phyloP scores from a whole-genome alignment of 2,888 invertebrate species.

The Adela reaumurella region DNA sequence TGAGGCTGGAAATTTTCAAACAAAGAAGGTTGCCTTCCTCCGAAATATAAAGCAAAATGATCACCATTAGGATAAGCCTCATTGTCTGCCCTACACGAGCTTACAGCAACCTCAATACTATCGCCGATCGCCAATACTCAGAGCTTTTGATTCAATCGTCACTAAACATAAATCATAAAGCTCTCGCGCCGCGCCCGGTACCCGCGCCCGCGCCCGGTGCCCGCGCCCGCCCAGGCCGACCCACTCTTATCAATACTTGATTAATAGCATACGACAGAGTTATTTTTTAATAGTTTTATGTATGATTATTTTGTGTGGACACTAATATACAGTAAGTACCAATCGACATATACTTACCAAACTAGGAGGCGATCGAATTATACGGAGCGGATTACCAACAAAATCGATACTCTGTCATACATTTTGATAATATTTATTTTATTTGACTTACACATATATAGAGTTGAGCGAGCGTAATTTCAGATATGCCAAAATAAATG shows the following conservation, averaged over 20 bases:
- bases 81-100: neutral
- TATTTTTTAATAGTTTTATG: slow-evolving; percentile 34
- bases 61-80: neutral
- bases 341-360: too few species aligned
- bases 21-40: too few species aligned
- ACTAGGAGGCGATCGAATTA: too few species aligned
- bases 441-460: too few species aligned
- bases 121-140: neutral
- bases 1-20: too few species aligned
- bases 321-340: too few species aligned
- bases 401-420: too few species aligned
- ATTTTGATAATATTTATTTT: too few species aligned
- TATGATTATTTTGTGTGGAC: too few species aligned
- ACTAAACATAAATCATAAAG: neutral
- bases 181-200: neutral
- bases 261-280: slow-evolving; percentile 41
- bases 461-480: too few species aligned
- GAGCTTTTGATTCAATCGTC: neutral
- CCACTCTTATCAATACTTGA: slow-evolving; percentile 44
- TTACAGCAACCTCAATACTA: neutral
- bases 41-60: neutral
- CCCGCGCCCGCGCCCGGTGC: neutral
- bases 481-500: too few species aligned
- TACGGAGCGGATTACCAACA: too few species aligned
- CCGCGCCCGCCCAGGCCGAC: neutral